Evolutionary conservation across 2,113 vertebrate species (phyloP), one percentile per base, ranked within the genome.

Genomic region (Beaufortia kweichowensis): DNA sequence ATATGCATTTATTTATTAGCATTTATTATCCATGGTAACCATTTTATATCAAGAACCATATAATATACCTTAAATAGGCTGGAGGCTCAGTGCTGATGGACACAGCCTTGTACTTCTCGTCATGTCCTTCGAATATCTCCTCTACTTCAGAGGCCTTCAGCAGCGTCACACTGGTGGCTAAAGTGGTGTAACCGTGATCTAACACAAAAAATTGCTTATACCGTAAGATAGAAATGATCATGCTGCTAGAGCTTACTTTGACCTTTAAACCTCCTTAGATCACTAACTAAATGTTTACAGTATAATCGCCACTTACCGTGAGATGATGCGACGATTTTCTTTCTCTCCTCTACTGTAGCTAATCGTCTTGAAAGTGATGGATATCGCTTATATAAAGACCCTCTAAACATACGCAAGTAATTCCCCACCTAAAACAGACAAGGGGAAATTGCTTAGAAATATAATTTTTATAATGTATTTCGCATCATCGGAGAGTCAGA

Each of bases 1-100:
- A 48, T 6, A 53, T n/a, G 48, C 48, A 5, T n/a, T 8, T 10
- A 21, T 11, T 39, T 39, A 39, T 39, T n/a, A n/a, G n/a, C n/a
- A n/a, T n/a, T n/a, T n/a, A n/a, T n/a, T n/a, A n/a, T n/a, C n/a
- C n/a, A n/a, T n/a, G n/a, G n/a, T n/a, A n/a, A n/a, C n/a, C n/a
- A n/a, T n/a, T n/a, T n/a, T n/a, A n/a, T n/a, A n/a, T n/a, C n/a
- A n/a, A n/a, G n/a, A n/a, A n/a, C n/a, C n/a, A n/a, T n/a, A n/a
- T n/a, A n/a, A 28, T 43, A 46, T 90, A 98, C 96, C 97, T 96
- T 93, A 99, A 95, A 90, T 96, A 98, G 35, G 96, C 95, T 0
- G 97, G 97, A 64, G 97, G 96, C 84, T 99, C 97, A 0, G 96
- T 99, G 90, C 94, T 99, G 93, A 99, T 99, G 53, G 96, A 98